A percentile compares a stretch with the other conserved stretches of the same genome.
phyloP scores from a whole-genome alignment of 2,113 vertebrate genomes.

The Saccopteryx bilineata region DNA sequence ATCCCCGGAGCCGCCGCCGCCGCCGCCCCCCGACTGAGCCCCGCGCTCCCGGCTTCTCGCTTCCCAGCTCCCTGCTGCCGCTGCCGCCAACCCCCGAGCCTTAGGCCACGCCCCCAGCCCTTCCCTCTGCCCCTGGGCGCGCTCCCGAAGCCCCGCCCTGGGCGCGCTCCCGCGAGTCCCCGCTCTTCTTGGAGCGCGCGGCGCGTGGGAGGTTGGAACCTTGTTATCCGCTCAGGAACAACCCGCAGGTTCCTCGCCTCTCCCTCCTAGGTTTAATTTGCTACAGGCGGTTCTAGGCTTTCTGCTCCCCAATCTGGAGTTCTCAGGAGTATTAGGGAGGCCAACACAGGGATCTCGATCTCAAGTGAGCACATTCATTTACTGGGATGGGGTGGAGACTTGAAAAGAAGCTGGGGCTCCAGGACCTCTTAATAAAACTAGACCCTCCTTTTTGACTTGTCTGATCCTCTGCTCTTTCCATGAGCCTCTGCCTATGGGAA shows the following conservation, averaged over 20 bases:
- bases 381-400: neutral
- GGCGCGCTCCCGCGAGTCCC: constrained; percentile 74
- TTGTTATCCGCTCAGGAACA: neutral
- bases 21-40: constrained; percentile 84
- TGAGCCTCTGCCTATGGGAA: neutral
- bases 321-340: constrained; percentile 7
- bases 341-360: neutral
- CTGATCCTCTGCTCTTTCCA: neutral
- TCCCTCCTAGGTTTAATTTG: neutral
- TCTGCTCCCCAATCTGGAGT: neutral
- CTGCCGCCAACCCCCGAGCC: constrained; percentile 60
- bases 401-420: neutral
- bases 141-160: constrained; percentile 71
- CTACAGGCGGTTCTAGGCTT: neutral
- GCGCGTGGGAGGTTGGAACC: neutral
- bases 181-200: constrained; percentile 70
- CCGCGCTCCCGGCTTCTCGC: constrained; percentile 78
- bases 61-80: constrained; percentile 75
- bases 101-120: constrained; percentile 70
- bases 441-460: neutral
- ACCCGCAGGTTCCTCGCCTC: neutral
- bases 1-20: constrained; percentile 83
- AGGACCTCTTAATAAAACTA: neutral
- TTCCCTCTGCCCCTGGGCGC: constrained; percentile 73
- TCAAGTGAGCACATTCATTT: neutral